Evolutionary conservation across 2,797 vertebrate species (phyloP), one percentile per base, ranked within the genome.

Genomic region (Loriculus beryllinus): DNA sequence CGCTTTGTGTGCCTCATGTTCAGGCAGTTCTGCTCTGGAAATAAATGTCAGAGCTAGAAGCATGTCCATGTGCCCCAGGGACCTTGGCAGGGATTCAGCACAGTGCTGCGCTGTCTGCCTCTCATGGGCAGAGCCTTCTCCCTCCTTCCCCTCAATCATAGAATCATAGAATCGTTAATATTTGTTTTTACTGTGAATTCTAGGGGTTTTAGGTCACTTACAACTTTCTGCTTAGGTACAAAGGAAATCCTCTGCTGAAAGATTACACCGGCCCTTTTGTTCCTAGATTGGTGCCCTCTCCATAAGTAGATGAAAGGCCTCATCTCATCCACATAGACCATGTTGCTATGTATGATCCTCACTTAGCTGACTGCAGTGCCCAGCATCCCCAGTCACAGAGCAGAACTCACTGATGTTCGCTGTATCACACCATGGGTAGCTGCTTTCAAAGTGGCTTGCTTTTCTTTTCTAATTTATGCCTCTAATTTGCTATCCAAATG

Each of bases 401-500:
- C 64, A 80, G 69, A 80, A 37, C 40, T 91, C 62, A 15, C 57
- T 64, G 51, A 52, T 25, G 6, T 17, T 72, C 3, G 0, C 31
- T 1, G 0, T 14, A 7, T 7, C 14, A 39, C 33, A 52, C 43
- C 59, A 74, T 0, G 1, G 51, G 22, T 5, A 82, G 28, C 31
- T 68, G 4, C 59, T 87, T 77, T 49, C 71, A 31, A 45, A 95
- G 63, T 33, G 23, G 31, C 26, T 91, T 64, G 40, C 26, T 81
- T 91, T 78, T 45, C 48, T 49, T 88, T 86, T 71, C 70, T 23
- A 81, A 86, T 94, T 72, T 79, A 63, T 11, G 8, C 25, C 9
- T 76, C 45, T 78, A 69, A 88, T 88, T 92, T 91, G 47, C 45
- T 57, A 18, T 59, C 72, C 68, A 93, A 96, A 90, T 88, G 70